These are phyloP conservation scores for Agapornis canus DNA, from an alignment of 2,797 vertebrate genomes.

Conservation along the genomic window DNA sequence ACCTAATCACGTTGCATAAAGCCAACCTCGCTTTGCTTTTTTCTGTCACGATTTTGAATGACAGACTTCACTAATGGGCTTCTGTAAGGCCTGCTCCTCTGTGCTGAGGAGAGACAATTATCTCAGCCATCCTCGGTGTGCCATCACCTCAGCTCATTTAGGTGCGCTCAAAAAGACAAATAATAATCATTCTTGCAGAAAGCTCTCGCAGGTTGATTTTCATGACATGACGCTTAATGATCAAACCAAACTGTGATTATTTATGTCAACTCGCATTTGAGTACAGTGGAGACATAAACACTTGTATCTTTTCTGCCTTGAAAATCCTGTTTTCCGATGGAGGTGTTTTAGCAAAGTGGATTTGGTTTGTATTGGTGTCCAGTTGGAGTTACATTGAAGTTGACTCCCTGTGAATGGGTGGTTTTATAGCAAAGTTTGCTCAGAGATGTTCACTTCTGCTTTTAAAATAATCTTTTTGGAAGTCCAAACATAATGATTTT, in stretches of 20 bases:
- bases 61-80: constrained; percentile 60
- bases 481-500: background rate
- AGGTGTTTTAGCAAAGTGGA: background rate
- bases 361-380: background rate
- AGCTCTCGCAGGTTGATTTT: constrained; percentile 40
- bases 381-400: background rate
- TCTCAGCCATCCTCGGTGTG: constrained; percentile 4
- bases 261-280: constrained; percentile 48
- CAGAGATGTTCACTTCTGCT: background rate
- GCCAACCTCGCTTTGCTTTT: constrained; percentile 45
- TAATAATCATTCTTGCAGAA: constrained; percentile 57
- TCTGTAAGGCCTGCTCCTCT: background rate
- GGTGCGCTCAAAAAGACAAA: constrained; percentile 50
- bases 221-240: constrained; percentile 47
- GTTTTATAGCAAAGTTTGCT: background rate
- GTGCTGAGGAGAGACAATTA: constrained; percentile 39
- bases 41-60: constrained; percentile 58
- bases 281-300: constrained; percentile 22
- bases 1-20: constrained; percentile 30
- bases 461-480: background rate
- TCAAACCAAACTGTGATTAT: constrained; percentile 52
- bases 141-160: constrained; percentile 37
- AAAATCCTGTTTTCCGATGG: background rate
- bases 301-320: background rate
- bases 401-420: background rate